These are phyloP conservation scores for Hycleus cichorii DNA, from an alignment of 1,140 invertebrate species.

Conservation along the genomic window DNA sequence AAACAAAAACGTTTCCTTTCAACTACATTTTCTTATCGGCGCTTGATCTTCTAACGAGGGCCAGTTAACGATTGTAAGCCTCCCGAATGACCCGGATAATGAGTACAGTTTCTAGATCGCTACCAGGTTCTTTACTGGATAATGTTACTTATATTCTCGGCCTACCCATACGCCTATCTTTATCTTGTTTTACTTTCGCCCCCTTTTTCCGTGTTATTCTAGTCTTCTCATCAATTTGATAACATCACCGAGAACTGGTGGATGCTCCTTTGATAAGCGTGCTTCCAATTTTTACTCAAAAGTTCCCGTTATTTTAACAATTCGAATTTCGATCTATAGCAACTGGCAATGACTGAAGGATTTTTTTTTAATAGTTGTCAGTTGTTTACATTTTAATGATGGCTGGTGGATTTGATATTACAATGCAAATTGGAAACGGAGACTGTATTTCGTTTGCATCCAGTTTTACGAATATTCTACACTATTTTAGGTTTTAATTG, in stretches of 20 bases:
- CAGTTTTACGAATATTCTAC: not conserved
- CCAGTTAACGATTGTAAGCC: conserved; percentile 20
- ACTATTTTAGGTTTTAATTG: conserved; percentile 3
- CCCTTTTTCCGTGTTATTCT: no score
- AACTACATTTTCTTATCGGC: conserved; percentile 21
- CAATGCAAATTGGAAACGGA: conserved; percentile 1
- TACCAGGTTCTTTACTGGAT: not conserved
- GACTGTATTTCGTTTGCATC: not conserved
- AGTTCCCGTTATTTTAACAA: no score
- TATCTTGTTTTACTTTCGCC: no score
- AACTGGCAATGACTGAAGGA: no score
- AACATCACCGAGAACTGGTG: no score
- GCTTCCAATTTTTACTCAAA: no score
- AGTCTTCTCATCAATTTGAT: no score
- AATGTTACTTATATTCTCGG: no score
- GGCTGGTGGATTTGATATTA: conserved; percentile 2
- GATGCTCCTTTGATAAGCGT: no score
- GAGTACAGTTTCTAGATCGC: conserved; percentile 15
- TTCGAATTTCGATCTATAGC: no score
- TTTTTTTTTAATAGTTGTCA: no score
- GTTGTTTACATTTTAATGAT: conserved; percentile 11
- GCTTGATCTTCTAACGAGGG: conserved; percentile 20
- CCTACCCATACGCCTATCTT: no score
- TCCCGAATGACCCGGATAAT: conserved; percentile 23
- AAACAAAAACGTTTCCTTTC: not conserved